Percentiles rank a stretch among this genome's conserved stretches.
phyloP scores from a whole-genome alignment of 92 coral and sea anemone genomes.

The Anthopleura xanthogrammica region DNA sequence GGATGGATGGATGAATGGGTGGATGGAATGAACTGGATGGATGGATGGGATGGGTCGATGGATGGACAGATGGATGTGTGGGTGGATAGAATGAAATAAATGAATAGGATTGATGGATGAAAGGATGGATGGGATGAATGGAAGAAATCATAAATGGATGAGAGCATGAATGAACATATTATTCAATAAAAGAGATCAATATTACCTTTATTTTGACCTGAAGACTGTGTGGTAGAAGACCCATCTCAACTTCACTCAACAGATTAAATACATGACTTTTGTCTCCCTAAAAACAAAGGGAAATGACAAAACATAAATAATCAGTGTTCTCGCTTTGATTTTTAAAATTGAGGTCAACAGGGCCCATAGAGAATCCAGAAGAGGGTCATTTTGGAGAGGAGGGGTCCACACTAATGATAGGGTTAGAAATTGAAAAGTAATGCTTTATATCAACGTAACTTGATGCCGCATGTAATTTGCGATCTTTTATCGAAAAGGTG shows the following conservation, averaged over 20 bases:
- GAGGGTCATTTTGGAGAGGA: no score
- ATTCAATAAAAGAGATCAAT: no score
- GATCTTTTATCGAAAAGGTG: no score
- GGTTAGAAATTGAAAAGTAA: no score
- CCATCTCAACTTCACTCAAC: slow-evolving; percentile 84
- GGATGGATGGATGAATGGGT: not conserved
- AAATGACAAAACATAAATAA: no score
- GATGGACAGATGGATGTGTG: not conserved
- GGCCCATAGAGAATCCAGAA: no score
- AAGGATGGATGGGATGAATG: not conserved
- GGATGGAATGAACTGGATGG: not conserved
- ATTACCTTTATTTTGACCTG: slow-evolving; percentile 87
- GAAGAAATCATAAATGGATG: not conserved
- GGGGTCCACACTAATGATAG: no score
- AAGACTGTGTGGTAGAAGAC: slow-evolving; percentile 77
- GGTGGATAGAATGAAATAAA: not conserved
- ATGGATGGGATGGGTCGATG: not conserved
- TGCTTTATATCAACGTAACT: no score
- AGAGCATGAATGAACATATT: not conserved
- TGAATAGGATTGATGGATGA: not conserved
- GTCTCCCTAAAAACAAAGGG: slow-evolving; percentile 69
- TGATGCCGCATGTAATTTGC: no score
- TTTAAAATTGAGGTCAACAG: no score
- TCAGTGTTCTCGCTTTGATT: no score
- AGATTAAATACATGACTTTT: slow-evolving; percentile 66